A percentile compares a stretch with the other conserved stretches of the same genome.
These are phyloP conservation scores for Cerastoderma edule DNA, from an alignment of 2,888 invertebrate genomes.

Conservation along the genomic window DNA sequence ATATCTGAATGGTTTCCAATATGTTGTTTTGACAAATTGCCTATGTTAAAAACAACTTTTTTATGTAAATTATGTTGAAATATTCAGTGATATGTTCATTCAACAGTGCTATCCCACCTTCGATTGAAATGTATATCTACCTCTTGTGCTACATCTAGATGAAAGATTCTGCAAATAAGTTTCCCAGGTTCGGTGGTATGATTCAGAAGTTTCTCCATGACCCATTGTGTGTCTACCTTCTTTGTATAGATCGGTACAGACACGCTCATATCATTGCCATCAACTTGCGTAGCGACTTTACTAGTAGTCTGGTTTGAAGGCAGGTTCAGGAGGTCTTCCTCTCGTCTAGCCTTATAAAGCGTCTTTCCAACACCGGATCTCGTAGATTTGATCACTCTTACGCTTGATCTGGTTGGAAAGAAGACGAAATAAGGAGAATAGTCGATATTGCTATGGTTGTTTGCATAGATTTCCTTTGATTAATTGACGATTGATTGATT, in stretches of 20 bases:
- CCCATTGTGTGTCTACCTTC: conserved; percentile 45
- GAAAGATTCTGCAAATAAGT: conserved; percentile 63
- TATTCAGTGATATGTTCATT: no score
- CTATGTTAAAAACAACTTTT: no score
- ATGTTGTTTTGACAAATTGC: no score
- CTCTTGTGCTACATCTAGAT: conserved; percentile 73
- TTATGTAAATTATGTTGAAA: no score
- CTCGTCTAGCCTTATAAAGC: conserved; percentile 59
- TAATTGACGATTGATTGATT: no score
- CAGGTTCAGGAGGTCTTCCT: conserved; percentile 41
- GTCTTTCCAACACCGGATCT: conserved; percentile 73
- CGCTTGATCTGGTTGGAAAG: conserved; percentile 59
- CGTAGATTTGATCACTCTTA: conserved; percentile 68
- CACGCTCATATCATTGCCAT: conserved; percentile 25
- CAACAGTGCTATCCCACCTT: no score
- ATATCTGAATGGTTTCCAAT: no score
- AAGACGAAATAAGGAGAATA: no score
- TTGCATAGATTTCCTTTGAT: no score
- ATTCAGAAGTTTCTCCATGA: conserved; percentile 53
- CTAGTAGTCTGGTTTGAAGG: no score
- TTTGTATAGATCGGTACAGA: conserved; percentile 64
- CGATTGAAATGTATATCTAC: conserved; percentile 52
- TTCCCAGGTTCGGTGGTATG: conserved; percentile 49
- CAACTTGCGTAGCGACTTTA: no score
- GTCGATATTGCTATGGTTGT: no score